Evolutionary conservation across 1,140 invertebrate genomes (phyloP).

Genomic region (Aricia agestis): DNA sequence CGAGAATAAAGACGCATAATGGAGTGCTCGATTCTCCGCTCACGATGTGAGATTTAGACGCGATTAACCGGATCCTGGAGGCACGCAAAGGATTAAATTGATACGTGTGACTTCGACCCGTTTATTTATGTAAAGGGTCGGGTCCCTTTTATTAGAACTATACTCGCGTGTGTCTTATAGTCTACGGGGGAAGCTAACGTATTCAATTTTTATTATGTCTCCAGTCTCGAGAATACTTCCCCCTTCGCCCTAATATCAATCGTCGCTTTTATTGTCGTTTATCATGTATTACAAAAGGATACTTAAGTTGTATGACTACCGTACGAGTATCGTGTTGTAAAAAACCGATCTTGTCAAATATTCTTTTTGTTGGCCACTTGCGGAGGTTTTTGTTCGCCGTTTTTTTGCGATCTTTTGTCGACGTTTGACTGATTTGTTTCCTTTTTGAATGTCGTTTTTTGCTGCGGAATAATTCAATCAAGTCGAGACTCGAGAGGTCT

Average conservation of each 20-base stretch:
- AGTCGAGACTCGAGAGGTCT: not conserved
- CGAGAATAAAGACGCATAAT: constrained; percentile 64
- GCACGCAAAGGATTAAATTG: constrained; percentile 65
- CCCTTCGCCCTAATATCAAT: constrained; percentile 1
- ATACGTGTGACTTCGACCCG: constrained; percentile 62
- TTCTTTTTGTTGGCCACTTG: not conserved
- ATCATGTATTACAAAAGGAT: not conserved
- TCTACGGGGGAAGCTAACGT: constrained; percentile 37
- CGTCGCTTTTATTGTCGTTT: not conserved
- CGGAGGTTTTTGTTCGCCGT: not conserved
- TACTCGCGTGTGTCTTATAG: constrained; percentile 56
- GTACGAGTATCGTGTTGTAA: not conserved
- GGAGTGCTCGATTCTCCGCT: constrained; percentile 55
- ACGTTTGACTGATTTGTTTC: not conserved
- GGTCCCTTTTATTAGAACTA: constrained; percentile 62
- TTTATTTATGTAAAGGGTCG: constrained; percentile 66
- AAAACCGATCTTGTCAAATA: not conserved
- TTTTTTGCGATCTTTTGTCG: not conserved
- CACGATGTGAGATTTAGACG: constrained; percentile 47
- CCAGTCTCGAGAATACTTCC: constrained; percentile 34
- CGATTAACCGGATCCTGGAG: constrained; percentile 62
- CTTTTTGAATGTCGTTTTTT: not conserved
- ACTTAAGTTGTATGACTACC: not conserved
- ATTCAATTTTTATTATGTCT: constrained; percentile 54
- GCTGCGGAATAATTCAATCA: not conserved